A percentile compares a stretch with the other conserved stretches of the same genome.
phyloP scores from a whole-genome alignment of 2,113 vertebrate genomes.

The Sorex fumeus region DNA sequence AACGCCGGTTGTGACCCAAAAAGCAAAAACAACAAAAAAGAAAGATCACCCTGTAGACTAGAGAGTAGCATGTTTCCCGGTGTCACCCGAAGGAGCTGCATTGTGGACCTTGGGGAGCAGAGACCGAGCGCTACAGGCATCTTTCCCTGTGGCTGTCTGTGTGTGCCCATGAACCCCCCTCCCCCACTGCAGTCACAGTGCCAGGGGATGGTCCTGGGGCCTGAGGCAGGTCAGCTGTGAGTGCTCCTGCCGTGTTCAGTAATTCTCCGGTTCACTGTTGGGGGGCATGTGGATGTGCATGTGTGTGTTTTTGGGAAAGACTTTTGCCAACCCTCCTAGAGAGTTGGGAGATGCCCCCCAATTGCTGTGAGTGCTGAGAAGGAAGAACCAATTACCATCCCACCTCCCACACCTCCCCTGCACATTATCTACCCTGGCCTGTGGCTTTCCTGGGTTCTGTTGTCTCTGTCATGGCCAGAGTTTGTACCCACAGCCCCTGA shows the following conservation, averaged over 20 bases:
- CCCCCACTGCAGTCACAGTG: too few relatives aligned
- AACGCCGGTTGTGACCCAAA: too few relatives aligned
- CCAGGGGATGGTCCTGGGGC: too few relatives aligned
- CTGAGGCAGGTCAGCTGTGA: too few relatives aligned
- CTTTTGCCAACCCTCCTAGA: background rate
- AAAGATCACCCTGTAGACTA: background rate
- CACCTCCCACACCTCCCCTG: too few relatives aligned
- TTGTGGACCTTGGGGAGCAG: background rate
- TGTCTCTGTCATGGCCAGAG: constrained; percentile 35
- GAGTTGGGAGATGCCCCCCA: background rate
- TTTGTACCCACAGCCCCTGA: constrained; percentile 22
- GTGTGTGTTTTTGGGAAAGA: background rate
- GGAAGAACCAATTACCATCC: background rate
- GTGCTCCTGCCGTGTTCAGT: background rate
- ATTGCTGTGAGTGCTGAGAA: background rate
- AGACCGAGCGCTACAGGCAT: background rate
- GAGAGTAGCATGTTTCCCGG: background rate
- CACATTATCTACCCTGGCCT: background rate
- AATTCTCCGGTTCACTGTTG: background rate
- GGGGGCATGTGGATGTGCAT: background rate
- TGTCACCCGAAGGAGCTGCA: background rate
- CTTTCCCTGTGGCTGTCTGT: too few relatives aligned
- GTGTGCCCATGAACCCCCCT: too few relatives aligned
- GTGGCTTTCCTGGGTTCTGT: background rate
- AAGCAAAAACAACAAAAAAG: too few relatives aligned